Evolutionary conservation across 35 echinoderm and acorn worm genomes (phyloP).

Genomic region (Acanthaster planci): DNA sequence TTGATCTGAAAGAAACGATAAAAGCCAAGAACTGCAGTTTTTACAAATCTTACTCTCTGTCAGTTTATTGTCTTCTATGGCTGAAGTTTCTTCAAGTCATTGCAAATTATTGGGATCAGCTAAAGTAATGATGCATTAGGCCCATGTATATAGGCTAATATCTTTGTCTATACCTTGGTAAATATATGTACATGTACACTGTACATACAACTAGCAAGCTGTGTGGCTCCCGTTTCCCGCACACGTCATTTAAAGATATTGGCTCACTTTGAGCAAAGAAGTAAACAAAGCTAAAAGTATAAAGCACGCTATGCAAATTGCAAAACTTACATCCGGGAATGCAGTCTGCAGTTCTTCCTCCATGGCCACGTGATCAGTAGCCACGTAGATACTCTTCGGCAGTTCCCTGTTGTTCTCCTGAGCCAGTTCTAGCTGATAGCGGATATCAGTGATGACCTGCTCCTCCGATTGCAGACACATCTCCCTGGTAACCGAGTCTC

Average conservation of each 20-base stretch:
- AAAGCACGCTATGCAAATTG: too few relatives aligned
- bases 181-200: too few relatives aligned
- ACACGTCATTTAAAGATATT: too few relatives aligned
- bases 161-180: too few relatives aligned
- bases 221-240: too few relatives aligned
- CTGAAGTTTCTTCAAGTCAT: not conserved
- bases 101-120: too few relatives aligned
- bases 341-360: conserved; percentile 79
- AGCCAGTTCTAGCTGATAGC: conserved; percentile 2
- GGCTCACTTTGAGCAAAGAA: too few relatives aligned
- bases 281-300: too few relatives aligned
- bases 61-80: not conserved
- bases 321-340: conserved; percentile 79
- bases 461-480: conserved; percentile 93
- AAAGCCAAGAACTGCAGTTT: conserved; percentile 12
- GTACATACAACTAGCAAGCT: too few relatives aligned
- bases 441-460: conserved; percentile 75
- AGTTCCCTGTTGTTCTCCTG: conserved; percentile 34
- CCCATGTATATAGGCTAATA: too few relatives aligned
- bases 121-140: too few relatives aligned
- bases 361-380: conserved; percentile 96
- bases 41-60: conserved; percentile 40
- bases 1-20: conserved; percentile 50
- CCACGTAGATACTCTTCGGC: conserved; percentile 76
- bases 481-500: conserved; percentile 50